Conservation (phyloP, 2,797 vertebrate genomes). For the Phoxinus dragarum region DNA sequence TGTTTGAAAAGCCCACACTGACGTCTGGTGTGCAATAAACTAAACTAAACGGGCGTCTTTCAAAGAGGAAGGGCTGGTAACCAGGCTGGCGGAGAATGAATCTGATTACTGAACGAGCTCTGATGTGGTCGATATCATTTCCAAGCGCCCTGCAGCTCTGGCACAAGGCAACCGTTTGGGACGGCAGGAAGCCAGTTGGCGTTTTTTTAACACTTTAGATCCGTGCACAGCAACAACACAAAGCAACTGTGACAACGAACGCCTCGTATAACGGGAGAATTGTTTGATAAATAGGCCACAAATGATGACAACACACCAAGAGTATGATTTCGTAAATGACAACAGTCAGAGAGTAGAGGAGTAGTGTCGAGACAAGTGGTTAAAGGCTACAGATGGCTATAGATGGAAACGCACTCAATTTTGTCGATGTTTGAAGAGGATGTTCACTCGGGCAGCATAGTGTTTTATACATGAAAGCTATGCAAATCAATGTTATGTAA, state of each 20-base stretch:
- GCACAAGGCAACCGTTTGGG: constrained; percentile 49
- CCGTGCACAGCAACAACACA: constrained; percentile 1
- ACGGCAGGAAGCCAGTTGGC: constrained; percentile 55
- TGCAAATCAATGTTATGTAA: constrained; percentile 33
- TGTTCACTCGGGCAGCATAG: neutral
- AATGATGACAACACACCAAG: constrained; percentile 34
- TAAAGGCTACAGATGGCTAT: constrained; percentile 1
- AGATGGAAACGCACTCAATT: constrained; percentile 1
- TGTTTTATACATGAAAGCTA: constrained; percentile 18
- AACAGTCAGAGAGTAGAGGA: neutral
- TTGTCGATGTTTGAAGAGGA: constrained; percentile 22
- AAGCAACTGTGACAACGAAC: constrained; percentile 19
- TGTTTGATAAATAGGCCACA: constrained; percentile 40
- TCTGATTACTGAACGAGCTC: constrained; percentile 65
- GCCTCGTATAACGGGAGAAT: neutral
- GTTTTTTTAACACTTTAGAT: constrained; percentile 51
- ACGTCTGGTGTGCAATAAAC: constrained; percentile 41
- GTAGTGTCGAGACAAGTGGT: neutral
- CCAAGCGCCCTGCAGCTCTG: constrained; percentile 49
- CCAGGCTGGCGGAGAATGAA: constrained; percentile 55
- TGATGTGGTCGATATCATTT: constrained; percentile 64
- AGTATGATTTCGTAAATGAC: neutral
- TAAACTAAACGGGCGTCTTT: constrained; percentile 19
- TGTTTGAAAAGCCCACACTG: constrained; percentile 27
- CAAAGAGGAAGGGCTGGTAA: constrained; percentile 49